These are phyloP conservation scores for Andrena minutula DNA, from an alignment of 2,888 invertebrate genomes.

Conservation along the genomic window DNA sequence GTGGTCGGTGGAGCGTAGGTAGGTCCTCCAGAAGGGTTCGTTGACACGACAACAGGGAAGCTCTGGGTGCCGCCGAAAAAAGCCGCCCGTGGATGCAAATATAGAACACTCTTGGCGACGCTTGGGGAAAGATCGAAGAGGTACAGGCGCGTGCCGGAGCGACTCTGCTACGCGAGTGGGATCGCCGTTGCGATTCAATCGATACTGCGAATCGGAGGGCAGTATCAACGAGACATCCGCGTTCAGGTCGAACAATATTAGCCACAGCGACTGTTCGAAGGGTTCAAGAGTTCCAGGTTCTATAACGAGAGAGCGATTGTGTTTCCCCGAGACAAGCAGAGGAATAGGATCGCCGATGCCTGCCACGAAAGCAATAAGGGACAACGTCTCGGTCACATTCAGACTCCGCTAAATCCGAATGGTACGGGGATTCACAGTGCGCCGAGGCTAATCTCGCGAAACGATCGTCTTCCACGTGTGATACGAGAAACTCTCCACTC, in stretches of 20 bases:
- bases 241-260: too few relatives aligned
- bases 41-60: conserved; percentile 29
- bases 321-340: too few relatives aligned
- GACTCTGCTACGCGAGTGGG: not conserved
- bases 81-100: conserved; percentile 15
- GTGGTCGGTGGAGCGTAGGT: conserved; percentile 23
- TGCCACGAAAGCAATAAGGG: conserved; percentile 32
- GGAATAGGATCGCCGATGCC: not conserved
- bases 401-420: not conserved
- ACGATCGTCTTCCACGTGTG: conserved; percentile 53
- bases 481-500: not conserved
- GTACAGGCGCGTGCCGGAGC: not conserved
- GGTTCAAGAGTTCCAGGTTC: not conserved
- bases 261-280: too few relatives aligned
- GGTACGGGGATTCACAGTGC: not conserved
- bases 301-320: not conserved
- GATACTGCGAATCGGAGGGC: not conserved
- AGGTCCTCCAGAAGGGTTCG: conserved; percentile 18
- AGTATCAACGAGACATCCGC: too few relatives aligned
- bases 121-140: conserved; percentile 19
- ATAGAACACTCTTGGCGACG: conserved; percentile 29
- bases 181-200: not conserved
- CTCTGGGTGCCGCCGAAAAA: conserved; percentile 26
- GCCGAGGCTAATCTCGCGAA: not conserved
- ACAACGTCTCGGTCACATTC: not conserved